Evolutionary conservation across 2,888 invertebrate species (phyloP).

Genomic region (Noctuana brunneofusca): DNA sequence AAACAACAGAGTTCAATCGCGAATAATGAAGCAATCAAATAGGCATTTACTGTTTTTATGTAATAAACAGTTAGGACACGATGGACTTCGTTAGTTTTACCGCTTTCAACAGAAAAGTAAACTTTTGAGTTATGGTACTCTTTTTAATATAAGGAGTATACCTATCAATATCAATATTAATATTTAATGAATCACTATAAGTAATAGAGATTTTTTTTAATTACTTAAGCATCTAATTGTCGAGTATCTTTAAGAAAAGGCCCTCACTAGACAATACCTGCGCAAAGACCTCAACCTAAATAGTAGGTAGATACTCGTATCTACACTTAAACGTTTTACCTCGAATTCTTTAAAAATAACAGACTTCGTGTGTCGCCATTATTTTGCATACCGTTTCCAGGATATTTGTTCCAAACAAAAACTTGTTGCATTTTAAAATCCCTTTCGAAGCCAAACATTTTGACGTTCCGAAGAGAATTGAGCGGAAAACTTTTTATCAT

Average conservation of each 20-base stretch:
- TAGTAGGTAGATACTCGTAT: no score
- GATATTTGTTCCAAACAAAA: slow-evolving; percentile 66
- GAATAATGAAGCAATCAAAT: slow-evolving; percentile 82
- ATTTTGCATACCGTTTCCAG: slow-evolving; percentile 74
- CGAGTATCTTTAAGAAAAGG: no score
- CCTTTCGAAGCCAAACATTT: slow-evolving; percentile 75
- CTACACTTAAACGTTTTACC: neutral
- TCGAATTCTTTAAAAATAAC: neutral
- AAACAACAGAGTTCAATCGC: slow-evolving; percentile 70
- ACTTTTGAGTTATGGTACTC: no score
- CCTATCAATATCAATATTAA: no score
- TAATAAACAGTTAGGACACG: neutral
- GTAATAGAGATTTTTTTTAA: no score
- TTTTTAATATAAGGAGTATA: no score
- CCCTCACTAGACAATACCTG: no score
- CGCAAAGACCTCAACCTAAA: no score
- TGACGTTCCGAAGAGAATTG: slow-evolving; percentile 77
- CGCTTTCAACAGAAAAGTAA: no score
- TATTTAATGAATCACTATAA: no score
- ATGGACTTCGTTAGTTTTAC: no score
- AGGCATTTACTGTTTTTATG: slow-evolving; percentile 57
- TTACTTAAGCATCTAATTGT: no score
- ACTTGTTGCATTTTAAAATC: slow-evolving; percentile 81
- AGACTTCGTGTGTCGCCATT: slow-evolving; percentile 39
- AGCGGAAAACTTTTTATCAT: slow-evolving; percentile 64